Conservation (phyloP, 1,140 invertebrate genomes). For the Lepidurus arcticus region DNA sequence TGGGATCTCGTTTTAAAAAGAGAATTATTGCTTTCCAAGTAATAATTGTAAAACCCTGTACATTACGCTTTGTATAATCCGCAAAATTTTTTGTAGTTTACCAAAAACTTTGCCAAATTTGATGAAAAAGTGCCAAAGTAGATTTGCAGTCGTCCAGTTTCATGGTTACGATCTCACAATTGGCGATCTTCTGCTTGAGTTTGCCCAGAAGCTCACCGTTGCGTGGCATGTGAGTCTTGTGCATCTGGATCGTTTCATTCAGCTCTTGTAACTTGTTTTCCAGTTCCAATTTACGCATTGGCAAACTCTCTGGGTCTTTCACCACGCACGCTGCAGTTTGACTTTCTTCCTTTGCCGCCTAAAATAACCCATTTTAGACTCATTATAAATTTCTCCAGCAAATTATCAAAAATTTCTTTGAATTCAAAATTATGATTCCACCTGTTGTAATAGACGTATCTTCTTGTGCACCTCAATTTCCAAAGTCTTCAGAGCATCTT, state of each 20-base stretch:
- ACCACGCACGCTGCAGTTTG: background rate
- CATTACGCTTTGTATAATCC: too few species aligned
- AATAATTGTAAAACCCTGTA: too few species aligned
- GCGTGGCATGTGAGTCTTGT: background rate
- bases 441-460: background rate
- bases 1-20: too few species aligned
- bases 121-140: too few species aligned
- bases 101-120: too few species aligned
- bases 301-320: background rate
- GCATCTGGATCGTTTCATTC: background rate
- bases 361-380: too few species aligned
- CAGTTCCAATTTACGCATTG: background rate
- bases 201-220: background rate
- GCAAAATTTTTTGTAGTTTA: too few species aligned
- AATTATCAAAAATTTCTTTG: too few species aligned
- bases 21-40: too few species aligned
- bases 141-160: conserved; percentile 18
- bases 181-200: background rate
- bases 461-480: background rate
- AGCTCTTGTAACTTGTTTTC: background rate
- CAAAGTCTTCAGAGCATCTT: background rate
- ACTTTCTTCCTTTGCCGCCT: background rate
- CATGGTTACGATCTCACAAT: background rate
- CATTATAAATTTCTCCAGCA: too few species aligned
- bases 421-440: background rate